Percentiles rank a stretch among this genome's conserved stretches.
Evolutionary conservation across 1,140 invertebrate species (phyloP).

Genomic region (Cecropterus lyciades): DNA sequence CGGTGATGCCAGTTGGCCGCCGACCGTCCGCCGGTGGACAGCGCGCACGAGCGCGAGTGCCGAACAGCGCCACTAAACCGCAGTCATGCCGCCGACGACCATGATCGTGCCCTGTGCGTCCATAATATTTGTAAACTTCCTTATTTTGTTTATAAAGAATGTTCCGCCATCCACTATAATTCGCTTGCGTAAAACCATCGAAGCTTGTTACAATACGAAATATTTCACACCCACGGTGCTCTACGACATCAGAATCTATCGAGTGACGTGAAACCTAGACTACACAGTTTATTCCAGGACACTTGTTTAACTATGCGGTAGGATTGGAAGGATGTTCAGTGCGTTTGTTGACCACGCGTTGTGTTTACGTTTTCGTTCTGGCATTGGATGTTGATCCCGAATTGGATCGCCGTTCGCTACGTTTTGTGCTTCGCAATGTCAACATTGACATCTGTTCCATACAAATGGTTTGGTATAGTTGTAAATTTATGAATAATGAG

Average conservation of each 20-base stretch:
- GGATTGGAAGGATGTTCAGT: conserved; percentile 47
- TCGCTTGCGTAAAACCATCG: conserved; percentile 14
- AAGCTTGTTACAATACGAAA: conserved; percentile 24
- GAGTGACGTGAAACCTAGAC: conserved; percentile 47
- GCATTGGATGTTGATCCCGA: conserved; percentile 68
- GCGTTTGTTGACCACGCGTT: conserved; percentile 68
- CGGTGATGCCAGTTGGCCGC: conserved; percentile 67
- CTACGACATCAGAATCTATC: conserved; percentile 36
- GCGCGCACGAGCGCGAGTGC: conserved; percentile 62
- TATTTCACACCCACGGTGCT: conserved; percentile 15
- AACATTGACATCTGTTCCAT: conserved; percentile 56
- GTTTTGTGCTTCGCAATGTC: conserved; percentile 52
- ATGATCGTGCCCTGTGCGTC: conserved; percentile 81
- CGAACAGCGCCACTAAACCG: conserved; percentile 45
- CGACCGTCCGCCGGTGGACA: conserved; percentile 70
- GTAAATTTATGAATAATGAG: conserved; percentile 23
- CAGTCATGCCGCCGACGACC: conserved; percentile 78
- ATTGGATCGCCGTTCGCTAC: conserved; percentile 66
- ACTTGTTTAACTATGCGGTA: conserved; percentile 32
- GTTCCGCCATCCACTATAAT: conserved; percentile 9
- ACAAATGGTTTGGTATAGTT: conserved; percentile 37
- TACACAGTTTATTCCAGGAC: conserved; percentile 41
- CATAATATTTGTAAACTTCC: conserved; percentile 52
- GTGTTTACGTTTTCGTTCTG: conserved; percentile 76
- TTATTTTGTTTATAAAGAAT: conserved; percentile 44